Conservation (phyloP, 2,888 invertebrate genomes). For the Chrysina gloriosa region DNA sequence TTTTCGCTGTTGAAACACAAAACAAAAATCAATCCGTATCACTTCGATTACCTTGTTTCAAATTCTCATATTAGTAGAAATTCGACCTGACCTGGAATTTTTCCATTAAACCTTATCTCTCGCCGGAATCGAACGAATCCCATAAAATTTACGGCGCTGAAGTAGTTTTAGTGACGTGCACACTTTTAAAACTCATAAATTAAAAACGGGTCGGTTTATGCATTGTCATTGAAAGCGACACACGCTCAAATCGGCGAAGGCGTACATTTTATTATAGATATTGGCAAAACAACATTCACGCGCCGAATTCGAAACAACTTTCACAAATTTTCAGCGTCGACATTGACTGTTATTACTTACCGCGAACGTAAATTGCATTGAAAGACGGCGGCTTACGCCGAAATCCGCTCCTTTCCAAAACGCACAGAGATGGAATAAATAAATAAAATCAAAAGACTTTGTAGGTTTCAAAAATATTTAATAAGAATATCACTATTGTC, state of each 20-base stretch:
- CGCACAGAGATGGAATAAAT: not conserved
- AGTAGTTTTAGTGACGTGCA: too few species aligned
- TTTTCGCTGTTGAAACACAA: too few species aligned
- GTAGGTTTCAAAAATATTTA: not conserved
- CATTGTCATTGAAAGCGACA: constrained; percentile 10
- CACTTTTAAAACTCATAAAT: too few species aligned
- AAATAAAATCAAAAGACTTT: not conserved
- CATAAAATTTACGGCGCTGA: too few species aligned
- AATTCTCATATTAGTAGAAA: too few species aligned
- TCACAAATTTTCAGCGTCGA: constrained; percentile 13
- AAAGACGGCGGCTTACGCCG: not conserved
- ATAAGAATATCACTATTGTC: too few species aligned
- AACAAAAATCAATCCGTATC: too few species aligned
- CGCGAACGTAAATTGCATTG: not conserved
- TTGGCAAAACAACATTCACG: constrained; percentile 21
- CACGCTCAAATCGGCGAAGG: not conserved
- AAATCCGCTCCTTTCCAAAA: not conserved
- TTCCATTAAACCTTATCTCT: too few species aligned
- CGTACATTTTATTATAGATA: not conserved
- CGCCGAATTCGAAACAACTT: constrained; percentile 10
- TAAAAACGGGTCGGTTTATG: too few species aligned
- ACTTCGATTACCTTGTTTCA: too few species aligned
- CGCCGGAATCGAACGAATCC: too few species aligned
- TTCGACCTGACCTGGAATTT: too few species aligned
- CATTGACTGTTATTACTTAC: constrained; percentile 2